Percentiles rank a stretch among this genome's conserved stretches.
Conservation (phyloP, 2,888 invertebrate species). For the Pycnomerus fuliginosus region DNA sequence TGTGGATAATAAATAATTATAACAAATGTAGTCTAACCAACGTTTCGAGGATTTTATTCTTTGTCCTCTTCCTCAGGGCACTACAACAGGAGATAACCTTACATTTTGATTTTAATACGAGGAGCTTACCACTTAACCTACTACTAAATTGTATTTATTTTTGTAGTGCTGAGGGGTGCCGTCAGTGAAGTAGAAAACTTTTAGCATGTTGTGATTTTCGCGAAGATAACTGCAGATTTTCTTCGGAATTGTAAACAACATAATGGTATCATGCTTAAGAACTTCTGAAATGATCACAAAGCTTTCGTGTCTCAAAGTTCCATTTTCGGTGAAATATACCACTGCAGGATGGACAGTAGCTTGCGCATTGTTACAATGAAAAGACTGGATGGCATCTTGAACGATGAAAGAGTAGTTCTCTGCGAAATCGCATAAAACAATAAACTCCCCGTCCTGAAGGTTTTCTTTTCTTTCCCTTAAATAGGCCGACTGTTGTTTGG, state of each 20-base stretch:
- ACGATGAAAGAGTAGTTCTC: slow-evolving; percentile 33
- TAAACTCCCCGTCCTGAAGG: not conserved
- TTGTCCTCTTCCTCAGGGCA: too few species aligned
- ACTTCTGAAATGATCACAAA: slow-evolving; percentile 29
- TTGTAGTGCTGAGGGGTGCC: slow-evolving; percentile 2
- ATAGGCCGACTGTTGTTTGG: not conserved
- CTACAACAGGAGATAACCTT: too few species aligned
- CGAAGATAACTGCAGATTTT: not conserved
- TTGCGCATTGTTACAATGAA: slow-evolving; percentile 29
- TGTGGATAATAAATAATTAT: too few species aligned
- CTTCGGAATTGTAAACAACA: slow-evolving; percentile 7
- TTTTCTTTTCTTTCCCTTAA: not conserved
- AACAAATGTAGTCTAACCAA: too few species aligned
- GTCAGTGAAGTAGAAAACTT: not conserved
- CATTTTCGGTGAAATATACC: slow-evolving; percentile 23
- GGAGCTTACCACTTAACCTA: too few species aligned
- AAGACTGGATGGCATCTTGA: slow-evolving; percentile 25
- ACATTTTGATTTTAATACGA: too few species aligned
- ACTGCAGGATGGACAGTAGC: slow-evolving; percentile 28
- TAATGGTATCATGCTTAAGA: slow-evolving; percentile 25
- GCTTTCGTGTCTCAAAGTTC: slow-evolving; percentile 19
- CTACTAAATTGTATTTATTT: not conserved
- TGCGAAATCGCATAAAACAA: slow-evolving; percentile 29
- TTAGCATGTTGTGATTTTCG: not conserved
- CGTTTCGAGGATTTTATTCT: too few species aligned